Base-by-base conservation (phyloP, 2,888 invertebrate genomes). In the Oscheius myriophilus region DNA sequence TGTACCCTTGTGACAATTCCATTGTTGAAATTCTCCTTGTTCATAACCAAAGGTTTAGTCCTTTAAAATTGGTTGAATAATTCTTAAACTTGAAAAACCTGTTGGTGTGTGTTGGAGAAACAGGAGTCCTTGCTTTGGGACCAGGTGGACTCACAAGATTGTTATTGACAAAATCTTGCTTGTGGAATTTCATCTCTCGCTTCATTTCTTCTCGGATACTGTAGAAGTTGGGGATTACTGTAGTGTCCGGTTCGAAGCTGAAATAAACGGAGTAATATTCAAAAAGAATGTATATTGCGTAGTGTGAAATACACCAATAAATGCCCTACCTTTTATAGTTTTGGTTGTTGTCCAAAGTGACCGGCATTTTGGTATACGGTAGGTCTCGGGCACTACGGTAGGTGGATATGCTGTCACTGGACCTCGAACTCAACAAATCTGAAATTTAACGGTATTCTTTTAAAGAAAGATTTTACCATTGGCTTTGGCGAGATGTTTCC, bases 321-420 rank as follows among this genome's bases (percentile, higher is more conserved):
- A 25, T 45, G 21, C 52, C 67, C 43, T 43, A 71, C 66, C 69
- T 67, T 54, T 72, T 71, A 89, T 94, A 93, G 87, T 93, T 92
- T 87, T 94, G 93, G 78, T 91, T 90, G 54, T 67, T 64, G 67
- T 81, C 81, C 42, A 81, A 54, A n/a, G 72, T 58, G 52, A 79
- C 69, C 14, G 74, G 67, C 26, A 77, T 43, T 41, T 78, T 71
- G 43, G 70, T 70, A 54, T 73, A 74, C 14, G 70, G 73, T 51
- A 71, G 63, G 14, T 57, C 67, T 9, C 65, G 61, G 25, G 65
- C 67, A 42, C 52, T 61, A 6, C 66, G 52, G 23, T 65, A 70
- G 33, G 59, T 61, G 16, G 65, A 55, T 42, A 68, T 57, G 23
- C 55, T 65, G 46, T 70, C 70, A 11, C 57, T 45, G 16, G 66